Evolutionary conservation across 2,797 vertebrate genomes (phyloP).

Genomic region (Sebastes nivosus): DNA sequence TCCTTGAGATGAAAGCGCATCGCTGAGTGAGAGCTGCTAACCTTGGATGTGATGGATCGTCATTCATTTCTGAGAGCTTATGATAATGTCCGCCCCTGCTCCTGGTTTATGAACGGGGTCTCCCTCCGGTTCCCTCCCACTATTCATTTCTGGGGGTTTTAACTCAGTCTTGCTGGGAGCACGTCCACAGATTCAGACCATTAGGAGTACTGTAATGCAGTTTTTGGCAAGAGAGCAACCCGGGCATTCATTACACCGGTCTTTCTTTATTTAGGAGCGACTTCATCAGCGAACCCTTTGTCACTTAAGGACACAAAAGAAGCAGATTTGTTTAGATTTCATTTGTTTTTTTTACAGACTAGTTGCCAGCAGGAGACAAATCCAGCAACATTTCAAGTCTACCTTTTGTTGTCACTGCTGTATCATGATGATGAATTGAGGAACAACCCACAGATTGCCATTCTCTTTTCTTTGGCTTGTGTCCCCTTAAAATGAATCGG

Average conservation of each 20-base stretch:
- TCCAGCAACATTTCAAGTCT: constrained; percentile 11
- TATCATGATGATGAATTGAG: constrained; percentile 31
- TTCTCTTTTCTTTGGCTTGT: constrained; percentile 29
- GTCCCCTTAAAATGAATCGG: constrained; percentile 45
- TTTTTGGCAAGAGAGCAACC: constrained; percentile 63
- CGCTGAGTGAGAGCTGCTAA: constrained; percentile 30
- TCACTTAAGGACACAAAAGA: constrained; percentile 69
- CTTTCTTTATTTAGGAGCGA: constrained; percentile 67
- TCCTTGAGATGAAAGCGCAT: constrained; percentile 11
- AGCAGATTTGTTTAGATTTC: not conserved
- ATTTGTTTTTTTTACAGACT: constrained; percentile 7
- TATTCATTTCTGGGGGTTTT: constrained; percentile 40
- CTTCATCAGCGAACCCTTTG: constrained; percentile 61
- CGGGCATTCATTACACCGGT: constrained; percentile 55
- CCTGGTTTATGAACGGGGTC: constrained; percentile 42
- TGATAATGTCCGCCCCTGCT: constrained; percentile 25
- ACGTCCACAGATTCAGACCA: constrained; percentile 46
- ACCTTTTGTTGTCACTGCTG: not conserved
- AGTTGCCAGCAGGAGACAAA: constrained; percentile 11
- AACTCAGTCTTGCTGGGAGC: constrained; percentile 41
- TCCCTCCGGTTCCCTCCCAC: constrained; percentile 1
- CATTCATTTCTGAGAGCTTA: constrained; percentile 42
- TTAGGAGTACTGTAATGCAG: constrained; percentile 69
- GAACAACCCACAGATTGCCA: not conserved
- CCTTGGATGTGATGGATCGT: constrained; percentile 46